These are phyloP conservation scores for Brachionus manjavacas DNA, from an alignment of 1,140 invertebrate species.

Conservation along the genomic window DNA sequence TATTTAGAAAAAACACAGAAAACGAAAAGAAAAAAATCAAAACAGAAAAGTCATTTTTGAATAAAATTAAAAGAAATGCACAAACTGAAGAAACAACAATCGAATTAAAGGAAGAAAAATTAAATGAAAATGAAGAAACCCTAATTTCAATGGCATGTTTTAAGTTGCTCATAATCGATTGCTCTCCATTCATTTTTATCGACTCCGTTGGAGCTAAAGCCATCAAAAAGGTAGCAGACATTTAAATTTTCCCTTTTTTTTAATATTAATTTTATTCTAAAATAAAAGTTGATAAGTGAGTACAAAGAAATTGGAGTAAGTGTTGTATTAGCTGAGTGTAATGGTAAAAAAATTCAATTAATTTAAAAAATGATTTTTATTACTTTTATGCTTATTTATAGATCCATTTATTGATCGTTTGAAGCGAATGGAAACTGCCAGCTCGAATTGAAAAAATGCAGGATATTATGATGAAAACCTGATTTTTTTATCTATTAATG, in stretches of 20 bases:
- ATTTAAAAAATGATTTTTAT: no score
- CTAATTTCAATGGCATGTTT: background rate
- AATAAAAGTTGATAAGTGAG: background rate
- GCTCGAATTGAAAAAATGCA: background rate
- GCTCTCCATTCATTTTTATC: background rate
- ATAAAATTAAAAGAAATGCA: background rate
- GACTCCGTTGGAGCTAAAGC: conserved; percentile 23
- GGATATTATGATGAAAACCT: background rate
- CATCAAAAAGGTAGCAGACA: background rate
- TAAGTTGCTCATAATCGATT: conserved; percentile 1
- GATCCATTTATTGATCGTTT: background rate
- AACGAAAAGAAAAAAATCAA: background rate
- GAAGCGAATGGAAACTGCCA: background rate
- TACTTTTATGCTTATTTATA: no score
- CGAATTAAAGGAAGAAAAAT: background rate
- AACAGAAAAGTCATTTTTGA: background rate
- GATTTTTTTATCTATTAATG: background rate
- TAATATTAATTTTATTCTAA: no score
- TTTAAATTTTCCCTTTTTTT: no score
- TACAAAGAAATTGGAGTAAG: background rate
- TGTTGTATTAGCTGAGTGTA: background rate
- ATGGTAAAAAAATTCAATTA: background rate
- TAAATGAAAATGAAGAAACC: background rate
- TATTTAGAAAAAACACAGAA: no score
- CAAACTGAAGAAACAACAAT: background rate